Evolutionary conservation across 30 jellyfish, hydroid and myxozoan species (phyloP).

Genomic region (Phacellophora camtschatica): DNA sequence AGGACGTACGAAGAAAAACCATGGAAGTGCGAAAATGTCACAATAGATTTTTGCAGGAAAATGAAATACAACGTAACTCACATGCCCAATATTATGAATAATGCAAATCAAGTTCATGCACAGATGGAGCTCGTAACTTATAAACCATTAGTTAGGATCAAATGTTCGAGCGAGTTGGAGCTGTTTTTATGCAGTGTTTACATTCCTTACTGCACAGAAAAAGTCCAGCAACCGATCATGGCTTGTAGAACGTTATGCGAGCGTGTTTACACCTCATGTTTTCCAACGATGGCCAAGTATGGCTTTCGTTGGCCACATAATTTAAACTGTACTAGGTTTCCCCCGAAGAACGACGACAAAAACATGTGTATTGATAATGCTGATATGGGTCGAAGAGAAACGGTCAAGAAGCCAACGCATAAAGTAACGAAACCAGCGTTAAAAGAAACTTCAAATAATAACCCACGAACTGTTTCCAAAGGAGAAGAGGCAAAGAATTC

Average conservation of each 20-base stretch:
- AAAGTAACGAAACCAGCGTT: background rate
- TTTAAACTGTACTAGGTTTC: constrained; percentile 82
- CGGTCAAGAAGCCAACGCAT: constrained; percentile 1
- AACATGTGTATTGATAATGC: constrained; percentile 65
- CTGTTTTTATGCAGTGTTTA: constrained; percentile 88
- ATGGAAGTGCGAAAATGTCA: constrained; percentile 88
- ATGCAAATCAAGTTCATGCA: constrained; percentile 63
- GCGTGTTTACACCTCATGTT: constrained; percentile 72
- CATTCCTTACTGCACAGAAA: constrained; percentile 84
- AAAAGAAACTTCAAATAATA: background rate
- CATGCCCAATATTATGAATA: constrained; percentile 60
- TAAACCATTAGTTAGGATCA: constrained; percentile 53
- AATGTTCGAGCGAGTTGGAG: constrained; percentile 84
- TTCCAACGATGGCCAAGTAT: constrained; percentile 24
- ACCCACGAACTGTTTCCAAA: constrained; percentile 46
- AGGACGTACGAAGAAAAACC: constrained; percentile 58
- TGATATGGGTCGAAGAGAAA: constrained; percentile 38
- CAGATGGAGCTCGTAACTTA: constrained; percentile 61
- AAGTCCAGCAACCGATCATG: constrained; percentile 67
- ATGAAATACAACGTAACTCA: constrained; percentile 84
- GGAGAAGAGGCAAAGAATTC: constrained; percentile 20
- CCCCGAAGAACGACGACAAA: constrained; percentile 61
- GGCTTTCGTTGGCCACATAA: constrained; percentile 76
- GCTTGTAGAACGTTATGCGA: constrained; percentile 95
- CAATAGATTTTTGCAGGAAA: constrained; percentile 66